A percentile compares a stretch with the other conserved stretches of the same genome.
Evolutionary conservation across 2,888 invertebrate genomes (phyloP).

Genomic region (Plebejus melissa): DNA sequence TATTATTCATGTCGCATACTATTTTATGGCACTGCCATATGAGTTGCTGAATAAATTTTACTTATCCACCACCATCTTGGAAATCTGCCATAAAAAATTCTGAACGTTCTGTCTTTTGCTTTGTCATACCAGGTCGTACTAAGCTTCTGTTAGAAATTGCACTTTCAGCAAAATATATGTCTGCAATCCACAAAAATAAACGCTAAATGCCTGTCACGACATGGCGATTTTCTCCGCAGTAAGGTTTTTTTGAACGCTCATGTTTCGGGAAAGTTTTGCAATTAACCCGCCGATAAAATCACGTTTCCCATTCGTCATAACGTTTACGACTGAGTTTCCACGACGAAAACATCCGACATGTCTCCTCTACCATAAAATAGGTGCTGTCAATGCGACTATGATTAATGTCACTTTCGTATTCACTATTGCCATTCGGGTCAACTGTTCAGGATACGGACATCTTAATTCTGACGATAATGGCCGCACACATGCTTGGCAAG

Average conservation of each 20-base stretch:
- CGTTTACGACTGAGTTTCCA: neutral
- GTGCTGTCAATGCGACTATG: slow-evolving; percentile 40
- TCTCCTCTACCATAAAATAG: slow-evolving; percentile 23
- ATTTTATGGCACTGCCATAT: neutral
- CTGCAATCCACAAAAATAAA: slow-evolving; percentile 1
- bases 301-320: slow-evolving; percentile 21
- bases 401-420: slow-evolving; percentile 47
- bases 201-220: slow-evolving; percentile 1
- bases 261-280: slow-evolving; percentile 18
- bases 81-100: neutral
- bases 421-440: slow-evolving; percentile 56
- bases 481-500: slow-evolving; percentile 10
- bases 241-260: slow-evolving; percentile 8
- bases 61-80: slow-evolving; percentile 9
- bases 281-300: slow-evolving; percentile 8
- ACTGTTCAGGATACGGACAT: slow-evolving; percentile 60
- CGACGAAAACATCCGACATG: slow-evolving; percentile 16
- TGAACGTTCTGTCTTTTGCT: slow-evolving; percentile 8
- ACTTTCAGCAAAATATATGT: neutral
- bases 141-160: neutral
- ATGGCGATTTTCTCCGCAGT: slow-evolving; percentile 4
- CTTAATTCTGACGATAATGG: slow-evolving; percentile 49
- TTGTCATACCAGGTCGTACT: neutral
- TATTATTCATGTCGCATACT: neutral
- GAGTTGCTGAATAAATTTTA: slow-evolving; percentile 5